Percentiles rank a stretch among this genome's conserved stretches.
phyloP scores from a whole-genome alignment of 2,113 vertebrate species.

The Myotis lucifugus region DNA sequence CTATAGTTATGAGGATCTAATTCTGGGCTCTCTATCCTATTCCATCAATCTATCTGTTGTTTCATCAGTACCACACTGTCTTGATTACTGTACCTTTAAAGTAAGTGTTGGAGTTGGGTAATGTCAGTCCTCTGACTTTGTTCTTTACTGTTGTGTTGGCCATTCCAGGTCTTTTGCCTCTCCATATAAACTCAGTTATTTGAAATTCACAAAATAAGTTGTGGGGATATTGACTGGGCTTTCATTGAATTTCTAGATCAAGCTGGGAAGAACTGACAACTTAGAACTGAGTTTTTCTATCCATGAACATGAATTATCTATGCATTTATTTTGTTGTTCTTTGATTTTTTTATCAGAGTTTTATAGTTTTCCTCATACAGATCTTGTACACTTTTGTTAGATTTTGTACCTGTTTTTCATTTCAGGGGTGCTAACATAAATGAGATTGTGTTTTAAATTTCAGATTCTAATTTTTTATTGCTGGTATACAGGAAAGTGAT shows the following conservation, averaged over 20 bases:
- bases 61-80: neutral
- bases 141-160: neutral
- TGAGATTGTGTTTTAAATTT: neutral
- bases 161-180: neutral
- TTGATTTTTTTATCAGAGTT: neutral
- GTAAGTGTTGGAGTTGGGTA: neutral
- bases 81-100: neutral
- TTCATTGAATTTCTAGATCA: neutral
- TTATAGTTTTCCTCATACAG: neutral
- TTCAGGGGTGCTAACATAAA: neutral
- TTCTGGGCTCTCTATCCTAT: neutral
- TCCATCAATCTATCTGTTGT: neutral
- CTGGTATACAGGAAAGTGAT: neutral
- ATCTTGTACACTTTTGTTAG: neutral
- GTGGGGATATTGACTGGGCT: neutral
- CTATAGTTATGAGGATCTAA: neutral
- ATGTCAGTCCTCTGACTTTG: neutral
- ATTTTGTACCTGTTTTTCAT: neutral
- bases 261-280: neutral
- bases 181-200: neutral
- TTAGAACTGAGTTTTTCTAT: neutral
- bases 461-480: neutral
- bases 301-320: neutral
- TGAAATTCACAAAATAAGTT: neutral
- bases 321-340: neutral